These are phyloP conservation scores for Macrosteles quadrilineatus DNA, from an alignment of 1,140 invertebrate species.

Conservation along the genomic window DNA sequence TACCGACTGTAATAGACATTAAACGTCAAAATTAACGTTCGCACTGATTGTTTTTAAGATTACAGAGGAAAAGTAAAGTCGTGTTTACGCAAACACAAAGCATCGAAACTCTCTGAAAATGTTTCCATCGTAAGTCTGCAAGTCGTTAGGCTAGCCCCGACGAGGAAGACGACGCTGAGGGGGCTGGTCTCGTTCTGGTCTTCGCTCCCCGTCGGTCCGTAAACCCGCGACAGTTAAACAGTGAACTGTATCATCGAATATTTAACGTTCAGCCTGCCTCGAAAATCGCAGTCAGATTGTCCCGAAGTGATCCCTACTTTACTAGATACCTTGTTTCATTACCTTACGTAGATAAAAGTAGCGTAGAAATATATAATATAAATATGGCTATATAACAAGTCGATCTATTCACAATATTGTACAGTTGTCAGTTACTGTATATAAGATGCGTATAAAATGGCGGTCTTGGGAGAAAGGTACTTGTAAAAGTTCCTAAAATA, in stretches of 20 bases:
- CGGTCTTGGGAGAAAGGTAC: neutral
- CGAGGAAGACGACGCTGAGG: neutral
- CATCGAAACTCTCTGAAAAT: too few species aligned
- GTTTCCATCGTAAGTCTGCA: too few species aligned
- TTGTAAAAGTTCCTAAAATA: conserved; percentile 27
- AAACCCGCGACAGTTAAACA: neutral
- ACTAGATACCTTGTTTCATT: conserved; percentile 22
- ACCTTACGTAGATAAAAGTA: conserved; percentile 23
- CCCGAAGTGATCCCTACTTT: conserved; percentile 24
- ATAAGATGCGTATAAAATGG: conserved; percentile 16
- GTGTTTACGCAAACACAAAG: too few species aligned
- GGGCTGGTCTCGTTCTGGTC: neutral
- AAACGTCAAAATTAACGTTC: too few species aligned
- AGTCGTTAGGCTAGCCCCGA: too few species aligned
- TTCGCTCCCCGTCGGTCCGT: neutral
- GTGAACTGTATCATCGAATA: neutral
- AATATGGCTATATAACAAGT: conserved; percentile 23
- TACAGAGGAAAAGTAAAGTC: too few species aligned
- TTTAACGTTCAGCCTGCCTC: conserved; percentile 6
- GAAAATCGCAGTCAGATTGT: conserved; percentile 13
- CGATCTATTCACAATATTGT: conserved; percentile 20
- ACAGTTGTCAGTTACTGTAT: conserved; percentile 20
- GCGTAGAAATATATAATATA: conserved; percentile 9
- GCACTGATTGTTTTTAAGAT: too few species aligned
- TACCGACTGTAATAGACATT: too few species aligned